Base-by-base conservation (phyloP, 2,888 invertebrate species). In the Idaea straminata region DNA sequence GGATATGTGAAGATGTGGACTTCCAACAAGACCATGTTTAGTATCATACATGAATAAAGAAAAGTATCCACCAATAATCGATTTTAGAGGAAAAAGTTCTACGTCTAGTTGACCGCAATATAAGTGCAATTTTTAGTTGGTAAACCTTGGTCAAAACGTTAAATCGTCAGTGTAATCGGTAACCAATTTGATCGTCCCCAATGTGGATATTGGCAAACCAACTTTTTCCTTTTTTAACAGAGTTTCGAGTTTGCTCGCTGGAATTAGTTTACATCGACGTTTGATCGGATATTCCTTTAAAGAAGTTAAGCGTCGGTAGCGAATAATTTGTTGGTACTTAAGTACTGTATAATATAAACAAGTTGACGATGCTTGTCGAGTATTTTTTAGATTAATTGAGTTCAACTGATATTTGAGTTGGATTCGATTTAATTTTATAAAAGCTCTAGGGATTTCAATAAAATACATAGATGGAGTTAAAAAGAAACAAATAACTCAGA, bases 221-320 rank as follows among this genome's bases (percentile, higher is more conserved):
- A 77, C 70, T 83, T 88, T 87, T 86, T 85, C 79, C 74, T 78
- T 80, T 84, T 87, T 89, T 82, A 83, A 84, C 74, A 76, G 83
- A 86, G 86, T 85, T 87, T 82, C 79, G 82, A 90, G 90, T 92
- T 92, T 89, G 86, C 90, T 86, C 85, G 76, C 70, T 80, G 88
- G 83, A 91, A 92, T 92, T 91, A 90, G 92, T 92, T 91, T 91
- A 87, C 90, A 81, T 80, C 83, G 78, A 83, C 87, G 88, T 91
- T 92, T 91, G 88, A 92, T 92, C 87, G 86, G 87, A 86, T 89
- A 92, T 89, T 89, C 89, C 87, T 86, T 86, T 90, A 87, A 91
- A 87, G 86, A 87, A 84, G 86, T 89, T 86, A 85, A 86, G 79
- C 80, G 80, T 74, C 77, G 81, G 82, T 74, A 77, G 75, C 77